Evolutionary conservation across 2,888 invertebrate species (phyloP).

Genomic region (Blastobasis adustella): DNA sequence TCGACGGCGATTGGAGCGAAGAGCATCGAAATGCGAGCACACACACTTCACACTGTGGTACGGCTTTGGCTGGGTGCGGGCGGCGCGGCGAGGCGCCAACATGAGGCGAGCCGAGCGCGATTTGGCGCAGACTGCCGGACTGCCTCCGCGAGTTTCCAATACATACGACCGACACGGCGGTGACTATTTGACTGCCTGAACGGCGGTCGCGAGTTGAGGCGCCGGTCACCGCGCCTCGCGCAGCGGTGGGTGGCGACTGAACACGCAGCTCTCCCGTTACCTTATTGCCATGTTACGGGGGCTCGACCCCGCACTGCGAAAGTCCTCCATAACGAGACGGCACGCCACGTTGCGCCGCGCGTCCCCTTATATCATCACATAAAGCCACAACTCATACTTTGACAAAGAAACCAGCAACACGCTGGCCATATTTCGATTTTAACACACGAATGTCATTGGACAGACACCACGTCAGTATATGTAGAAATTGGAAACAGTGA

Average conservation of each 20-base stretch:
- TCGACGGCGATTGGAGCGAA: constrained; percentile 70
- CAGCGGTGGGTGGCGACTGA: constrained; percentile 65
- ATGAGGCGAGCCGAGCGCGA: constrained; percentile 47
- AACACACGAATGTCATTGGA: constrained; percentile 1
- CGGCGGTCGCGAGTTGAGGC: constrained; percentile 30
- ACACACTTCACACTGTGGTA: constrained; percentile 46
- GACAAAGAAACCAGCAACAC: constrained; percentile 6
- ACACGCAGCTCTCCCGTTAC: constrained; percentile 71
- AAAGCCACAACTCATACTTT: constrained; percentile 8
- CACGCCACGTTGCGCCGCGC: constrained; percentile 35
- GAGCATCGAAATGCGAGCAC: constrained; percentile 66
- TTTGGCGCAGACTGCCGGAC: constrained; percentile 63
- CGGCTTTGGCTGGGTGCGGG: constrained; percentile 23
- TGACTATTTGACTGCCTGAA: constrained; percentile 64
- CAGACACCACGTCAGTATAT: constrained; percentile 2
- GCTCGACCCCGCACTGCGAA: constrained; percentile 59
- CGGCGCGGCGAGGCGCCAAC: constrained; percentile 39
- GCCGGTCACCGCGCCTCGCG: constrained; percentile 62
- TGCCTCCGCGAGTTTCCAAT: constrained; percentile 49
- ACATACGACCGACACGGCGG: constrained; percentile 58
- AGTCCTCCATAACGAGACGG: constrained; percentile 41
- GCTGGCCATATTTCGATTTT: neutral
- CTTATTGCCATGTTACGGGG: constrained; percentile 67
- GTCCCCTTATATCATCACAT: constrained; percentile 17
- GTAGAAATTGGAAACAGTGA: constrained; percentile 8